A percentile compares a stretch with the other conserved stretches of the same genome.
Conservation (phyloP, 2,888 invertebrate genomes). For the Pyrgus malvae region DNA sequence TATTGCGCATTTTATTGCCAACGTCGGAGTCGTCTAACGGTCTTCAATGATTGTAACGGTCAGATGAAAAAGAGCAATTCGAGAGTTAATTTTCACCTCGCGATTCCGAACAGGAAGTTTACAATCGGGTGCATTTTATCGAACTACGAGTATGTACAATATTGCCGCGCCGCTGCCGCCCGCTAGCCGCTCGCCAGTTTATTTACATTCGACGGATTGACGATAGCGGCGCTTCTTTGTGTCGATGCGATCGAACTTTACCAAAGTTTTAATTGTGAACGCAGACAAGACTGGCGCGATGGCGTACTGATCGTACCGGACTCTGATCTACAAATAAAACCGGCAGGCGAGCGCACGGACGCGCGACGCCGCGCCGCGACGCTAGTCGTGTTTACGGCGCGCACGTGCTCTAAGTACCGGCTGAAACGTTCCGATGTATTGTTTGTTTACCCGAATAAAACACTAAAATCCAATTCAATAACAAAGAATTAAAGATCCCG, state of each 20-base stretch:
- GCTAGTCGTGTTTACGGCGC: constrained; percentile 62
- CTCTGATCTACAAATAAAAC: constrained; percentile 73
- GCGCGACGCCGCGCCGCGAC: constrained; percentile 58
- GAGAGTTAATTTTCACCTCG: constrained; percentile 74
- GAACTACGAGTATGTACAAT: no score
- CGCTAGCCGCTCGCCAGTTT: constrained; percentile 52
- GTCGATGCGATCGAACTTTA: constrained; percentile 65
- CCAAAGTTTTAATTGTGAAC: constrained; percentile 76
- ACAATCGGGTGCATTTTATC: constrained; percentile 73
- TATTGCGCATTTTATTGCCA: neutral
- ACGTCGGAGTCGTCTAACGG: constrained; percentile 39
- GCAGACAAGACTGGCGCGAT: constrained; percentile 70
- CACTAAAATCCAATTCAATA: constrained; percentile 82
- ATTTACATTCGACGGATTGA: constrained; percentile 67
- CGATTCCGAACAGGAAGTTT: constrained; percentile 74
- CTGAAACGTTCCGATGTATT: constrained; percentile 73
- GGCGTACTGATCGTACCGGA: constrained; percentile 56
- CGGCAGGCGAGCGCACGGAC: constrained; percentile 65
- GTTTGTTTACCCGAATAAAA: constrained; percentile 82
- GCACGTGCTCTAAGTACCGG: constrained; percentile 76
- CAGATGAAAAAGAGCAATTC: constrained; percentile 76
- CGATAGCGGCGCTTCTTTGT: constrained; percentile 78
- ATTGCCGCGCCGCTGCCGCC: no score
- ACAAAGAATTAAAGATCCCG: constrained; percentile 82
- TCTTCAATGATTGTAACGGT: constrained; percentile 58